phyloP scores from a whole-genome alignment of 2,888 invertebrate genomes.

The Hartigia nigra region DNA sequence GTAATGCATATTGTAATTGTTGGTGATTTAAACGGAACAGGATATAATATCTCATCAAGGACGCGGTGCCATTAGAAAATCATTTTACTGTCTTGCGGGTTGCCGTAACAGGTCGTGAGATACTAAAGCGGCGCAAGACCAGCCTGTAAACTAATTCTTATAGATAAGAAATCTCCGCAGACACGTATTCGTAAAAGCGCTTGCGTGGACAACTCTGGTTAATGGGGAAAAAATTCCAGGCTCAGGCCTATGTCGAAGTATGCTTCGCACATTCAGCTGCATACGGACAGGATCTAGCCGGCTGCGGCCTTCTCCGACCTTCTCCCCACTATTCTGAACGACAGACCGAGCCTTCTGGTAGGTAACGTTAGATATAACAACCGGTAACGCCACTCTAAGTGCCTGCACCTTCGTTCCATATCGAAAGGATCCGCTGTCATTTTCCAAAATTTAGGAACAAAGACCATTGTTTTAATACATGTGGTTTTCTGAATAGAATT shows the following conservation, averaged over 20 bases:
- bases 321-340: slow-evolving; percentile 47
- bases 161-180: not conserved
- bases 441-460: not conserved
- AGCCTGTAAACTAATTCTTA: not conserved
- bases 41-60: not conserved
- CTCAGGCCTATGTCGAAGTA: slow-evolving; percentile 24
- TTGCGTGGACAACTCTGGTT: slow-evolving; percentile 44
- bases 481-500: not conserved
- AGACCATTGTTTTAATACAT: not conserved
- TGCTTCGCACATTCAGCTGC: slow-evolving; percentile 38
- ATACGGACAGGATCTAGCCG: slow-evolving; percentile 49
- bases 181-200: not conserved
- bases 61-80: not conserved
- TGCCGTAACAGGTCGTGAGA: not conserved
- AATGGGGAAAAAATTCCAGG: slow-evolving; percentile 16
- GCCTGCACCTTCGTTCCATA: slow-evolving; percentile 26
- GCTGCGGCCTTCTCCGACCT: slow-evolving; percentile 64
- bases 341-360: slow-evolving; percentile 32
- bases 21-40: not conserved
- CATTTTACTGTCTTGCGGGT: not conserved
- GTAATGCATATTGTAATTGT: not conserved
- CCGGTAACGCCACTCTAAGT: slow-evolving; percentile 32
- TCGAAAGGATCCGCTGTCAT: slow-evolving; percentile 2
- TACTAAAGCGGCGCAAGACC: not conserved
- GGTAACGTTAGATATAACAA: slow-evolving; percentile 22